Percentiles rank a stretch among this genome's conserved stretches.
phyloP scores from a whole-genome alignment of 2,888 invertebrate genomes.

The Conchocele bisecta region DNA sequence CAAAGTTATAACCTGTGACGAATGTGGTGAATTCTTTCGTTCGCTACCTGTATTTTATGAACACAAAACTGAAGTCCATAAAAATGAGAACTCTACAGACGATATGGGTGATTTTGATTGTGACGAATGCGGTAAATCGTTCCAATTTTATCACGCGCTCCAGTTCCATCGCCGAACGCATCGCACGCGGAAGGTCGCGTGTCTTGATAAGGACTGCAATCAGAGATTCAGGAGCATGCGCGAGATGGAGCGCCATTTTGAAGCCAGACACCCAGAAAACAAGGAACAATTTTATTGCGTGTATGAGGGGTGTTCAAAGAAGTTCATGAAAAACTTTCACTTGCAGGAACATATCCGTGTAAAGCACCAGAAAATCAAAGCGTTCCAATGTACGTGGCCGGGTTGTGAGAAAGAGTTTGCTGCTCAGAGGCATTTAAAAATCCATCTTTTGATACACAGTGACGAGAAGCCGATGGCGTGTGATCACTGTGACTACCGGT shows the following conservation, averaged over 20 bases:
- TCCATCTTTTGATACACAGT: constrained; percentile 71
- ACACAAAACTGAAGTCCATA: constrained; percentile 63
- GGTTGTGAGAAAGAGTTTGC: constrained; percentile 72
- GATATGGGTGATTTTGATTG: constrained; percentile 53
- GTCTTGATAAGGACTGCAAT: constrained; percentile 49
- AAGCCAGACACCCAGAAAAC: constrained; percentile 52
- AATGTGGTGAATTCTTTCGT: constrained; percentile 64
- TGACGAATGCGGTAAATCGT: constrained; percentile 56
- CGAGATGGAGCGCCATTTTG: constrained; percentile 61
- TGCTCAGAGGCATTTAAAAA: constrained; percentile 68
- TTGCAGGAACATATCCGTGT: constrained; percentile 71
- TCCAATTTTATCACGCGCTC: constrained; percentile 54
- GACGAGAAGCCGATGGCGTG: constrained; percentile 77
- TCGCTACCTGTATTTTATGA: constrained; percentile 61
- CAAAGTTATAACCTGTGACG: constrained; percentile 57
- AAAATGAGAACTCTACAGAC: constrained; percentile 26
- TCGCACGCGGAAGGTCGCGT: constrained; percentile 46
- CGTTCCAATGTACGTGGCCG: constrained; percentile 66
- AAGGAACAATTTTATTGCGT: constrained; percentile 61
- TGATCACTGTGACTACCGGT: constrained; percentile 74
- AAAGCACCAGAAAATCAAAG: constrained; percentile 66
- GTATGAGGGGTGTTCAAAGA: constrained; percentile 66
- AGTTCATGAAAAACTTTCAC: constrained; percentile 66
- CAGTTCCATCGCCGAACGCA: constrained; percentile 61
- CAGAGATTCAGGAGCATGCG: constrained; percentile 48